These are phyloP conservation scores for Dicroscelio sp. DNA, from an alignment of 2,888 invertebrate genomes.

Conservation along the genomic window DNA sequence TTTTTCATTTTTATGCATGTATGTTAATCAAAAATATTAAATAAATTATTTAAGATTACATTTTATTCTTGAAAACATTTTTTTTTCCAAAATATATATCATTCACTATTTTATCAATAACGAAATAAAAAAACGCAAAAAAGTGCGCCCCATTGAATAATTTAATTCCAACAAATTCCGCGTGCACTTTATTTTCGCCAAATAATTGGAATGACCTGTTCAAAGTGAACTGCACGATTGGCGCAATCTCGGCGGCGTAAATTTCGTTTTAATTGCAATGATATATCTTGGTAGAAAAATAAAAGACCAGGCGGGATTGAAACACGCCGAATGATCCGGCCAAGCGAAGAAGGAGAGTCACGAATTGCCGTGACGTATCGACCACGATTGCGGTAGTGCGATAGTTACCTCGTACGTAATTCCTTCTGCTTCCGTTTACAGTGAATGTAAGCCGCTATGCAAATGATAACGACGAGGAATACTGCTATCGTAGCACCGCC, in stretches of 20 bases:
- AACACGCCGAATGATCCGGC: conserved; percentile 64
- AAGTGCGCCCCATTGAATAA: too few relatives aligned
- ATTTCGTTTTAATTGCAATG: conserved; percentile 67
- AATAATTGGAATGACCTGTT: too few relatives aligned
- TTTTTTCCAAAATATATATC: too few relatives aligned
- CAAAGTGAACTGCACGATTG: too few relatives aligned
- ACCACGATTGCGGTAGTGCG: conserved; percentile 82
- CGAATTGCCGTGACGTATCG: conserved; percentile 82
- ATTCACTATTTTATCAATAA: too few relatives aligned
- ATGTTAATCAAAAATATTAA: too few relatives aligned
- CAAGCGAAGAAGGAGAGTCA: conserved; percentile 73
- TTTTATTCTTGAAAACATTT: too few relatives aligned
- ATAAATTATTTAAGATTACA: too few relatives aligned
- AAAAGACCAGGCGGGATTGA: conserved; percentile 44
- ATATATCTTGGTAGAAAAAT: conserved; percentile 55
- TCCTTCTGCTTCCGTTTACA: conserved; percentile 91
- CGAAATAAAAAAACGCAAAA: too few relatives aligned
- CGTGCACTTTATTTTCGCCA: too few relatives aligned
- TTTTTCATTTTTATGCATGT: too few relatives aligned
- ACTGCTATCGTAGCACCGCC: conserved; percentile 94
- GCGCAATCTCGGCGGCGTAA: conserved; percentile 45
- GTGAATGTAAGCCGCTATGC: conserved; percentile 91
- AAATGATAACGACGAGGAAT: conserved; percentile 91
- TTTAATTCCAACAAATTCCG: too few relatives aligned
- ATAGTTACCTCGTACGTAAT: conserved; percentile 90